Percentiles rank a stretch among this genome's conserved stretches.
These are phyloP conservation scores for Hypsopygia costalis DNA, from an alignment of 2,888 invertebrate genomes.

Conservation along the genomic window DNA sequence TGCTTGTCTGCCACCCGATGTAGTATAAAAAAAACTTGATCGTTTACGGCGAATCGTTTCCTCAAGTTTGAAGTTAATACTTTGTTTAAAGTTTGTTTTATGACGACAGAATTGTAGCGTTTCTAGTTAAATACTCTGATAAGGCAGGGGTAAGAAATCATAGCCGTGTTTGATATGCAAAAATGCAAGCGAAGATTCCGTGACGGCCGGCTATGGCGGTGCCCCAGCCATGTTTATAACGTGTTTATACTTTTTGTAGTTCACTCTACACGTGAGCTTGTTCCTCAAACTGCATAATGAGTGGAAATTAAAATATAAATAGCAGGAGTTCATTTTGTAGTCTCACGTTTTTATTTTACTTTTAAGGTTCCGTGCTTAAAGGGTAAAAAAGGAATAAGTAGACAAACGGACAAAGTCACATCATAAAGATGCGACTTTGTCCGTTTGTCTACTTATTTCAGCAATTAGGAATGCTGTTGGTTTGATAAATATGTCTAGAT, in stretches of 20 bases:
- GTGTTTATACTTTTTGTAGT: conserved; percentile 62
- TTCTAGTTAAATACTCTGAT: conserved; percentile 39
- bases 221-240: conserved; percentile 58
- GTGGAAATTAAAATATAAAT: conserved; percentile 44
- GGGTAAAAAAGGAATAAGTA: too few species aligned
- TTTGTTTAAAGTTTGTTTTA: conserved; percentile 10
- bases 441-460: too few species aligned
- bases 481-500: too few species aligned
- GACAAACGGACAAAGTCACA: too few species aligned
- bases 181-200: conserved; percentile 71
- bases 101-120: conserved; percentile 31
- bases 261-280: conserved; percentile 43
- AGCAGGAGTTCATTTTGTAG: conserved; percentile 21
- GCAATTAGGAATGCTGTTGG: too few species aligned
- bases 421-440: too few species aligned
- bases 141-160: conserved; percentile 58
- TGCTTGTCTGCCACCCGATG: too few species aligned
- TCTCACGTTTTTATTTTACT: conserved; percentile 16
- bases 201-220: conserved; percentile 60
- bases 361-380: too few species aligned
- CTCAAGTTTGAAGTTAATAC: neutral
- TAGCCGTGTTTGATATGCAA: conserved; percentile 67
- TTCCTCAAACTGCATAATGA: conserved; percentile 43
- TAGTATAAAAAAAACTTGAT: too few species aligned
- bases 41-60: neutral